A percentile compares a stretch with the other conserved stretches of the same genome.
These are phyloP conservation scores for Ochropleura leucogaster DNA, from an alignment of 2,888 invertebrate species.

Conservation along the genomic window DNA sequence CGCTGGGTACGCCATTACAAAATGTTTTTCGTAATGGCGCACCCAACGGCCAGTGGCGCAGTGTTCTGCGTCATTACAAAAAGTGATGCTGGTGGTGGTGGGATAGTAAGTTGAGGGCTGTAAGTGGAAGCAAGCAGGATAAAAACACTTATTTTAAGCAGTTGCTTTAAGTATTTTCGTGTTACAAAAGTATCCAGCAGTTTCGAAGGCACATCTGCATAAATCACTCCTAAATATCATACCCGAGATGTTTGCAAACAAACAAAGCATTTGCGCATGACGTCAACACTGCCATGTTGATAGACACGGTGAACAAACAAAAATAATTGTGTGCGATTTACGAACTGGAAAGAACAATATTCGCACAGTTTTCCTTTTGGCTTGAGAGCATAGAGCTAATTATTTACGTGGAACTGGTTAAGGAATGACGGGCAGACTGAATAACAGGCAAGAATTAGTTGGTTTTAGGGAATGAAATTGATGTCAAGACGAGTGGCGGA, in stretches of 20 bases:
- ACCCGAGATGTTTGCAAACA: conserved; percentile 45
- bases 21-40: too few species aligned
- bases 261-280: conserved; percentile 41
- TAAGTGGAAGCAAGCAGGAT: neutral
- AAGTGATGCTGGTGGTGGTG: too few species aligned
- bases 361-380: conserved; percentile 25
- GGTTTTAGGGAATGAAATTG: neutral
- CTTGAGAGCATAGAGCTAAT: neutral
- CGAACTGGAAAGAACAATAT: conserved; percentile 16
- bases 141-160: neutral
- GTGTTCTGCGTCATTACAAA: too few species aligned
- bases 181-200: neutral
- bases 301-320: conserved; percentile 42
- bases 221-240: conserved; percentile 18
- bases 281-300: conserved; percentile 44
- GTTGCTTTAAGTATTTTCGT: neutral
- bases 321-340: conserved; percentile 27
- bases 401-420: neutral
- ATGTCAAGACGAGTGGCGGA: neutral
- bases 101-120: neutral
- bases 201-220: conserved; percentile 14
- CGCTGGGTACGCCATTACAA: too few species aligned
- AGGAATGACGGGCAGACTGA: neutral
- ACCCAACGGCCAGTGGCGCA: too few species aligned
- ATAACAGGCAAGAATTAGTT: neutral